These are phyloP conservation scores for Eudasyphora cyanicolor DNA, from an alignment of 2,888 invertebrate genomes.

Conservation along the genomic window DNA sequence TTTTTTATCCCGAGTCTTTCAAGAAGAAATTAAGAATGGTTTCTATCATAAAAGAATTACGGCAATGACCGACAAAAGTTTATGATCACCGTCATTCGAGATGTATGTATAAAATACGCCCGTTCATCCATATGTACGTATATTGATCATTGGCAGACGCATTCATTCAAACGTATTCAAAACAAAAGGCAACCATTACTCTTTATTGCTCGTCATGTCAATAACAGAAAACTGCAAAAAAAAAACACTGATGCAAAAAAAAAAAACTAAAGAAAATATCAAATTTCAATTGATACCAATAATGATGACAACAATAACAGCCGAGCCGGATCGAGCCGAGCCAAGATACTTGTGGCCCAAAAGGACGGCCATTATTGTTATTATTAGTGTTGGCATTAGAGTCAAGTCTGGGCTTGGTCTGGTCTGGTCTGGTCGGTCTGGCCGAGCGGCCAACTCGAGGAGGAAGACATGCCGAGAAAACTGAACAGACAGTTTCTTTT, in stretches of 20 bases:
- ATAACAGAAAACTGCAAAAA: neutral
- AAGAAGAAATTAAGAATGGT: no score
- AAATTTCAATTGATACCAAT: conserved; percentile 18
- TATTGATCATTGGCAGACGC: conserved; percentile 13
- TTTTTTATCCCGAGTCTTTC: no score
- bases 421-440: conserved; percentile 13
- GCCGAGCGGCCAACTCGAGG: neutral
- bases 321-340: neutral
- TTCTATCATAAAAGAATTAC: neutral
- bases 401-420: conserved; percentile 32
- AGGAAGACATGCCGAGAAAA: conserved; percentile 13
- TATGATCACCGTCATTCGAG: neutral
- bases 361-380: conserved; percentile 9
- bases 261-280: no score
- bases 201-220: conserved; percentile 38
- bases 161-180: conserved; percentile 28
- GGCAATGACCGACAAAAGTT: neutral
- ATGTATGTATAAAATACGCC: neutral
- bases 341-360: neutral
- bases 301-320: conserved; percentile 3
- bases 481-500: conserved; percentile 38
- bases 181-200: conserved; percentile 55
- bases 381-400: neutral
- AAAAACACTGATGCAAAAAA: conserved; percentile 14
- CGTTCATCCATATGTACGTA: neutral